Conservation (phyloP, 2,888 invertebrate species). For the Drosophila nr. perissopoda region DNA sequence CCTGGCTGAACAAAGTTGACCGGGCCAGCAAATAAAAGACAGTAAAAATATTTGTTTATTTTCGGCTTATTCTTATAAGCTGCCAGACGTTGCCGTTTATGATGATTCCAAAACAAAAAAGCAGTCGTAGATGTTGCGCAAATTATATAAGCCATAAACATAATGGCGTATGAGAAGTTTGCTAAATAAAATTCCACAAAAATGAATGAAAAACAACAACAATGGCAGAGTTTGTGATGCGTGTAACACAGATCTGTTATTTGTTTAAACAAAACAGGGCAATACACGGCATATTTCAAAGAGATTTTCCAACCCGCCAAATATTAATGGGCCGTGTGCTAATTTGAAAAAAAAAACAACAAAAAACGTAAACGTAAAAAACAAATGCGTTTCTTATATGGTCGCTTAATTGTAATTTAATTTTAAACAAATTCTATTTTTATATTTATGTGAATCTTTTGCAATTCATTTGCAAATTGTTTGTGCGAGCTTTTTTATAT, state of each 20-base stretch:
- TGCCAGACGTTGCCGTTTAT: conserved; percentile 15
- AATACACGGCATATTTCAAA: conserved; percentile 39
- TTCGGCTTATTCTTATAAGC: conserved; percentile 20
- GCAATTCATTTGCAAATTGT: conserved; percentile 18
- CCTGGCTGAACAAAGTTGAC: conserved; percentile 20
- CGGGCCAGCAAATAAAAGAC: conserved; percentile 9
- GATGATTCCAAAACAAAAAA: conserved; percentile 21
- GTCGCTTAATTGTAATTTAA: neutral
- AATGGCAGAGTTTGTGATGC: conserved; percentile 57
- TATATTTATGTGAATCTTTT: conserved; percentile 3
- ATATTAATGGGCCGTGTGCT: conserved; percentile 8
- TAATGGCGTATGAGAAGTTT: conserved; percentile 59
- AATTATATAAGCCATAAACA: conserved; percentile 39
- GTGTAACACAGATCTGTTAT: conserved; percentile 59
- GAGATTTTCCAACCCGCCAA: neutral
- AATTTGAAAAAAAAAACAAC: neutral
- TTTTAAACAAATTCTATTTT: conserved; percentile 16
- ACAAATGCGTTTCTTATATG: conserved; percentile 14
- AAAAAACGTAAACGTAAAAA: neutral
- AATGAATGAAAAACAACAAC: conserved; percentile 6
- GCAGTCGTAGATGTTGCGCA: conserved; percentile 15
- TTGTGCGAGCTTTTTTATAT: conserved; percentile 18
- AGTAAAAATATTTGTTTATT: conserved; percentile 17
- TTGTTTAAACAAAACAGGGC: conserved; percentile 33
- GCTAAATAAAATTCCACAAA: conserved; percentile 59